These are phyloP conservation scores for Melanitta fusca DNA, from an alignment of 2,797 vertebrate species.

Conservation along the genomic window DNA sequence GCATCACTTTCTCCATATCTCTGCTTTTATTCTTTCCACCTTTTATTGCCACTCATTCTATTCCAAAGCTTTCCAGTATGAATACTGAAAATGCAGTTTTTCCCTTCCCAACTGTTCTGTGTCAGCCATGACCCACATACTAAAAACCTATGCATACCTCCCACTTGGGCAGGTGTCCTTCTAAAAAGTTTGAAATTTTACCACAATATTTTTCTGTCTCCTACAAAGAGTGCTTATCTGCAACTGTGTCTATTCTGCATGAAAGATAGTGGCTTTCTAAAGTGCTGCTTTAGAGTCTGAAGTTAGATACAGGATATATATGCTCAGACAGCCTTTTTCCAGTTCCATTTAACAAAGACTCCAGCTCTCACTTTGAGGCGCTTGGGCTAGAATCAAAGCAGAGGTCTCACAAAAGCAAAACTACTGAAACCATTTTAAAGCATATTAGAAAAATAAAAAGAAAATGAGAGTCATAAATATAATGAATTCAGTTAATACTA, in stretches of 20 bases:
- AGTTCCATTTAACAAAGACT: background rate
- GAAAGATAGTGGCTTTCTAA: constrained; percentile 32
- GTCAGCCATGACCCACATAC: background rate
- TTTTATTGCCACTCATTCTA: background rate
- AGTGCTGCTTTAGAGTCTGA: constrained; percentile 29
- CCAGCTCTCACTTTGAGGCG: background rate
- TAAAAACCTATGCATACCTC: background rate
- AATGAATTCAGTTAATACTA: background rate
- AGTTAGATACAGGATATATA: constrained; percentile 7
- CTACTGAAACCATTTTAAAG: background rate
- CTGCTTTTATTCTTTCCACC: background rate
- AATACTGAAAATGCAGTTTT: background rate
- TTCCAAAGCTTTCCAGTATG: constrained; percentile 4
- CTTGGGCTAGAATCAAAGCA: constrained; percentile 3
- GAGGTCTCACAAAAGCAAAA: background rate
- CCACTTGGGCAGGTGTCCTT: background rate
- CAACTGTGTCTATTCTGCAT: constrained; percentile 15
- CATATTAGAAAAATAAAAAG: background rate
- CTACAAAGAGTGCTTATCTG: constrained; percentile 13
- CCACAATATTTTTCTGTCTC: background rate
- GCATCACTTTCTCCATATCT: background rate
- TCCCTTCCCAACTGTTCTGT: background rate
- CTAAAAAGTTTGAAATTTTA: constrained; percentile 22
- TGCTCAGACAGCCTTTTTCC: constrained; percentile 37
- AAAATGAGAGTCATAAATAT: background rate